Percentiles rank a stretch among this genome's conserved stretches.
phyloP scores from a whole-genome alignment of 2,888 invertebrate species.

The Cheiracanthium punctorium region DNA sequence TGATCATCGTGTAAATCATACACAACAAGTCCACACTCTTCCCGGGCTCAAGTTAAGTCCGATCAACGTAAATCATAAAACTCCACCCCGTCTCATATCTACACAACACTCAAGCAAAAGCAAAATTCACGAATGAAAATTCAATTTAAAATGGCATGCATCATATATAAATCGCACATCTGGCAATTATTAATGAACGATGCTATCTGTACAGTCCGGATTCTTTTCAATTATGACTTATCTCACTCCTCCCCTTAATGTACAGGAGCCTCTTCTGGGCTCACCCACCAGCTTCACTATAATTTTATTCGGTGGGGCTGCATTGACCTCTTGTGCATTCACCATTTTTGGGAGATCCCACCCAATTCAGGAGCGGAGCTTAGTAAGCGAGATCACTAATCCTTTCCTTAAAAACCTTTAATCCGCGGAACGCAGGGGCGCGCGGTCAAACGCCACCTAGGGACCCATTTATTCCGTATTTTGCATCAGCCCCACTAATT shows the following conservation, averaged over 20 bases:
- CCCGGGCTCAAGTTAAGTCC: no score
- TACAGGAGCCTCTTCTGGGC: background rate
- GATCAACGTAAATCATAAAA: no score
- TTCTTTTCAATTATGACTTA: background rate
- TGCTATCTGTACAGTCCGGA: no score
- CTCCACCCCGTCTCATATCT: no score
- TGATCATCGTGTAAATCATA: no score
- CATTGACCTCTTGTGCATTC: constrained; percentile 45
- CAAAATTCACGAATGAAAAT: no score
- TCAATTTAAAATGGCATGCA: no score
- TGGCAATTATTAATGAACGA: no score
- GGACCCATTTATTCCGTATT: constrained; percentile 67
- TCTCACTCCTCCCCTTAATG: background rate
- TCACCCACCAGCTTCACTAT: constrained; percentile 15
- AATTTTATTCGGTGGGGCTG: constrained; percentile 48
- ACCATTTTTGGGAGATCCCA: background rate
- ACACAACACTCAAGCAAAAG: no score
- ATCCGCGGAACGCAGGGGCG: constrained; percentile 33
- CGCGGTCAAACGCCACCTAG: constrained; percentile 65
- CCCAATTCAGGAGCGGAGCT: constrained; percentile 33
- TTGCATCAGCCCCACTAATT: constrained; percentile 67
- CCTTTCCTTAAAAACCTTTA: constrained; percentile 52
- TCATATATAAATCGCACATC: no score
- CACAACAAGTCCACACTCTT: no score
- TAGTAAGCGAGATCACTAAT: constrained; percentile 34